A percentile compares a stretch with the other conserved stretches of the same genome.
Conservation (phyloP, 2,113 vertebrate genomes). For the Chrysemys picta region DNA sequence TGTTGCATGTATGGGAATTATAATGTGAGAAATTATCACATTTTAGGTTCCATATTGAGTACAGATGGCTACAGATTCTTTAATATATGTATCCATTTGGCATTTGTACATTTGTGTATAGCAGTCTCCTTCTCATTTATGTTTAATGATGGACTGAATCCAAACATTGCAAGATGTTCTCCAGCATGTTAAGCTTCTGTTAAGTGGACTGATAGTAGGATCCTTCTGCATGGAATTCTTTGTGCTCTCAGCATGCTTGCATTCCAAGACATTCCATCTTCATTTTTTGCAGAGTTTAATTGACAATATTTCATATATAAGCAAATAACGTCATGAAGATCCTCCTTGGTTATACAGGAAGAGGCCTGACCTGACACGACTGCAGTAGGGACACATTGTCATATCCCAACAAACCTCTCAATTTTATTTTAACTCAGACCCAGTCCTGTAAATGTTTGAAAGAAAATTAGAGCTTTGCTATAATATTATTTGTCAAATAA, state of each 20-base stretch:
- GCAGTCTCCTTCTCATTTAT: conserved; percentile 74
- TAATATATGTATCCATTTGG: conserved; percentile 77
- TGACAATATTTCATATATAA: background rate
- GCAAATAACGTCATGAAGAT: background rate
- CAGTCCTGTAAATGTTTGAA: background rate
- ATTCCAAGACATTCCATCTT: conserved; percentile 32
- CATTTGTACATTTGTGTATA: conserved; percentile 74
- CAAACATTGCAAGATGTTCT: conserved; percentile 83
- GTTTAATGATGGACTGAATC: conserved; percentile 80
- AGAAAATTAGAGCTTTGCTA: background rate
- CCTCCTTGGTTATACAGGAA: background rate
- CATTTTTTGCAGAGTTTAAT: conserved; percentile 22
- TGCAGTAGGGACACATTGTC: background rate
- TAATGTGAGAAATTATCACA: conserved; percentile 77
- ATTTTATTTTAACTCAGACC: background rate
- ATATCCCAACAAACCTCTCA: background rate
- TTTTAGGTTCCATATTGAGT: conserved; percentile 75
- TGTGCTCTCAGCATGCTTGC: background rate
- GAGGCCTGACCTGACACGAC: background rate
- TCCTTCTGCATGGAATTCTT: conserved; percentile 17
- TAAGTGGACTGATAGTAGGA: conserved; percentile 59
- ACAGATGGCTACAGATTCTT: conserved; percentile 79
- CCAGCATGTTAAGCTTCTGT: conserved; percentile 74
- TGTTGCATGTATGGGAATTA: conserved; percentile 63
- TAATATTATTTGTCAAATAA: background rate